These are phyloP conservation scores for Oriolus oriolus DNA, from an alignment of 2,113 vertebrate species.

Conservation along the genomic window DNA sequence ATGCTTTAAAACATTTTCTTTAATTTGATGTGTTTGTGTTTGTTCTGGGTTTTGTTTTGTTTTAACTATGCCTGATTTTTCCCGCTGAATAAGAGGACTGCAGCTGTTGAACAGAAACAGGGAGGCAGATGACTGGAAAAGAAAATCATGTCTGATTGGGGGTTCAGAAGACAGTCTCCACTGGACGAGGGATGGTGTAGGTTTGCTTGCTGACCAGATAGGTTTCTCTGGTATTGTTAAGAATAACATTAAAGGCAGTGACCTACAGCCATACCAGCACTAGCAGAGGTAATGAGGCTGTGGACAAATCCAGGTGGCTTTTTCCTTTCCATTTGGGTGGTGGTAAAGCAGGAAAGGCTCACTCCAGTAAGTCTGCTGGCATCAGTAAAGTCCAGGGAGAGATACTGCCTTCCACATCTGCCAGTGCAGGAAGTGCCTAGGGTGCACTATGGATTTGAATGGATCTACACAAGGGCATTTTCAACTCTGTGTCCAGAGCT, in stretches of 20 bases:
- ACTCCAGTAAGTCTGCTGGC: not conserved
- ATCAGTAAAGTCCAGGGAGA: not conserved
- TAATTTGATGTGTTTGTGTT: not conserved
- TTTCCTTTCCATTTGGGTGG: not conserved
- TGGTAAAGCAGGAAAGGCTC: not conserved
- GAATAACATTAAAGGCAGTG: not conserved
- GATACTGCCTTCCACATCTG: not conserved
- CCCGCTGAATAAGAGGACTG: not conserved
- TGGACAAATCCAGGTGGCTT: not conserved
- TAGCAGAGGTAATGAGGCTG: not conserved
- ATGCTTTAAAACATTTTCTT: constrained; percentile 41
- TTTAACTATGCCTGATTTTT: not conserved
- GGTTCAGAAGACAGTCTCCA: not conserved
- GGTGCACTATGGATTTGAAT: not conserved
- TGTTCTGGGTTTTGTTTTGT: not conserved
- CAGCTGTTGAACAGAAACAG: not conserved
- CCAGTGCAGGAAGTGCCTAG: not conserved
- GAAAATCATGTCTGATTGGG: rapidly evolving
- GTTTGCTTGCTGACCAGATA: not conserved
- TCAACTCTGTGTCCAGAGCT: not conserved
- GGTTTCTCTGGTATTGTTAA: not conserved
- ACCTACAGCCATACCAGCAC: not conserved
- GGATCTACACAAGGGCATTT: not conserved
- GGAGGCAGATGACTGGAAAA: not conserved
- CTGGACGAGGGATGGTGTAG: not conserved